Percentiles rank a stretch among this genome's conserved stretches.
These are phyloP conservation scores for Eristalis pertinax DNA, from an alignment of 2,888 invertebrate species.

Conservation along the genomic window DNA sequence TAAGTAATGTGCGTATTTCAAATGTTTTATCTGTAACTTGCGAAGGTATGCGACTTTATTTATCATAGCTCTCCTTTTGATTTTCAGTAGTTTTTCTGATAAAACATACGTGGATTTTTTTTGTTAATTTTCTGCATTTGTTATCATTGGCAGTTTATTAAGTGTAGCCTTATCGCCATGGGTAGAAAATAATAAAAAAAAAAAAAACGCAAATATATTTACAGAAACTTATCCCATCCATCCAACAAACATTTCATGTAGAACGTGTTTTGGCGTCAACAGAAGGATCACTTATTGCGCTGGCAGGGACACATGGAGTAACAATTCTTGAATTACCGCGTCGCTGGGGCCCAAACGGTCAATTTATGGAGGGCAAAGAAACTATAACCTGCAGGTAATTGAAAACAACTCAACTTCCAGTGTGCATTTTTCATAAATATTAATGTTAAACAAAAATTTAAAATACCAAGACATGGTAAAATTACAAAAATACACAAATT, in stretches of 20 bases:
- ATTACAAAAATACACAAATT: constrained; percentile 16
- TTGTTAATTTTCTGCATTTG: background rate
- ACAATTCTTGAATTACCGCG: constrained; percentile 86
- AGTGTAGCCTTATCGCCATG: background rate
- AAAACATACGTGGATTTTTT: too few species aligned
- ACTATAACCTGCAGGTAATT: constrained; percentile 83
- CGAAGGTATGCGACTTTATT: constrained; percentile 50
- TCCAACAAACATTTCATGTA: constrained; percentile 86
- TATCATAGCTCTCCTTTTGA: constrained; percentile 14
- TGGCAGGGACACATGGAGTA: constrained; percentile 86
- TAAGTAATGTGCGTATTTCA: constrained; percentile 42
- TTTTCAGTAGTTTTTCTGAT: background rate
- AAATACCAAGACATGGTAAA: constrained; percentile 54
- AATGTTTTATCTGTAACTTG: constrained; percentile 51
- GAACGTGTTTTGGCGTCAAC: constrained; percentile 85
- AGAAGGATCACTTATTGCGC: constrained; percentile 84
- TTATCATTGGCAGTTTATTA: constrained; percentile 5
- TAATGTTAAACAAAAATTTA: constrained; percentile 57
- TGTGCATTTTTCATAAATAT: constrained; percentile 66
- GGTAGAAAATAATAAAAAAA: background rate
- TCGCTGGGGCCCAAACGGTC: constrained; percentile 86
- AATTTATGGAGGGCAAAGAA: constrained; percentile 85
- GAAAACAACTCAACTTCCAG: constrained; percentile 15
- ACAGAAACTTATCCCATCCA: constrained; percentile 85
- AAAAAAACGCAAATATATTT: constrained; percentile 74